Percentiles rank a stretch among this genome's conserved stretches.
Evolutionary conservation across 2,888 invertebrate genomes (phyloP).

Genomic region (Protodeltote pygarga): DNA sequence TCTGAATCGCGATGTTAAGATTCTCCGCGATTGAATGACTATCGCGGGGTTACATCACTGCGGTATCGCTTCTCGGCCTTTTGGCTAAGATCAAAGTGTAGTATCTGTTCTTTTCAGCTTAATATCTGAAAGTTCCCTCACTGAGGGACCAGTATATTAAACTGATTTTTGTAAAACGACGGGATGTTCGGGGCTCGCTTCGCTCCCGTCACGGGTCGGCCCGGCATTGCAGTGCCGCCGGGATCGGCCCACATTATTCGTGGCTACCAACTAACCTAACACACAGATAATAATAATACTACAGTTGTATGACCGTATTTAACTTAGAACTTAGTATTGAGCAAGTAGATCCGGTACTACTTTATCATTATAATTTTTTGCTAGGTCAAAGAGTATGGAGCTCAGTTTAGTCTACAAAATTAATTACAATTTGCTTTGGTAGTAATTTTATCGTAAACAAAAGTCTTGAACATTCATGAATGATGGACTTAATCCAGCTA

Average conservation of each 20-base stretch:
- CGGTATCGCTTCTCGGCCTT: slow-evolving; percentile 37
- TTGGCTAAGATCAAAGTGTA: slow-evolving; percentile 40
- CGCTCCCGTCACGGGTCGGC: slow-evolving; percentile 38
- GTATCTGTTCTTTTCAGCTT: slow-evolving; percentile 39
- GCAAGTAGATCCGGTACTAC: too few relatives aligned
- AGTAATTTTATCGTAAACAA: too few relatives aligned
- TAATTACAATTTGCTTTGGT: too few relatives aligned
- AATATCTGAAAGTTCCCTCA: slow-evolving; percentile 39
- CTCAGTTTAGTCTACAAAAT: too few relatives aligned
- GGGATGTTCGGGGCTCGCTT: slow-evolving; percentile 38
- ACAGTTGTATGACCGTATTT: too few relatives aligned
- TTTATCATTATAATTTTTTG: too few relatives aligned
- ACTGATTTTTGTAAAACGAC: slow-evolving; percentile 31
- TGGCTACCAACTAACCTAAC: neutral
- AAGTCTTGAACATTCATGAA: too few relatives aligned
- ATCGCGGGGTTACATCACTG: rapidly evolving
- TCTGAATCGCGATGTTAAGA: slow-evolving; percentile 33
- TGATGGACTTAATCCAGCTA: too few relatives aligned
- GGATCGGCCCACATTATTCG: slow-evolving; percentile 25
- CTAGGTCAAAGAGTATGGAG: too few relatives aligned
- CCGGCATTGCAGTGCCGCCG: slow-evolving; percentile 35
- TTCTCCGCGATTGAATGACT: slow-evolving; percentile 15
- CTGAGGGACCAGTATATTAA: slow-evolving; percentile 39
- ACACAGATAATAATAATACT: too few relatives aligned
- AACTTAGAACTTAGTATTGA: too few relatives aligned